Evolutionary conservation across 1,140 invertebrate genomes (phyloP), one percentile per base, ranked within the genome.

Genomic region (Colletes gigas): DNA sequence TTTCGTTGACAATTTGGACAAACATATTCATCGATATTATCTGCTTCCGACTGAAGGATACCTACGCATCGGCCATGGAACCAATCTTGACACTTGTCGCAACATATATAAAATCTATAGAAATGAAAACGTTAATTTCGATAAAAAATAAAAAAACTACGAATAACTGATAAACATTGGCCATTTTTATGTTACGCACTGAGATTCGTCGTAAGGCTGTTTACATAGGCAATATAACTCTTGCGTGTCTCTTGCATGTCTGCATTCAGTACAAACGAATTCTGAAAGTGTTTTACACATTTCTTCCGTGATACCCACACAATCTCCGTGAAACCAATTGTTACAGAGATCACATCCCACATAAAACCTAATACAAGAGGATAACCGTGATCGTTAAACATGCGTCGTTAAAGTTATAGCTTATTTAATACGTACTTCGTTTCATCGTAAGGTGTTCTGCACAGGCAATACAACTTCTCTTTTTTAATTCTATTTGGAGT

Each of bases 41-140:
- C 98, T 8, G 98, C 98, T 92, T 99, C 98, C 5, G 96, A 97
- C 91, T 98, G 98, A 50, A 99, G 94, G 88, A 99, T 98, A 14
- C 98, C 98, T 10, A 99, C 98, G 93, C 99, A 99, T 70, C 97
- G 95, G 6, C 98, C 98, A 92, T 99, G 99, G 93, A 99, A 99
- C 99, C 99, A 99, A 93, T 99, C 98, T 92, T 99, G 98, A 94
- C 99, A 99, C 69, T 96, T 96, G 92, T 99, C 99, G 93, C 99
- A 99, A 88, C 98, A 99, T 89, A 99, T 99, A 91, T 98, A 98
- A 95, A 98, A 98, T 89, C 97, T 97, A 85, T 41, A 93, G 89
- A 85, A 77, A 87, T 4, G 76, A 59, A 75, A 15, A 62, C 7
- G 1, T 78, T 60, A 39, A 74, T 17, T 14, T 55, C 4, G 1